Base-by-base conservation (phyloP, 2,888 invertebrate species). In the Apodemia zela region DNA sequence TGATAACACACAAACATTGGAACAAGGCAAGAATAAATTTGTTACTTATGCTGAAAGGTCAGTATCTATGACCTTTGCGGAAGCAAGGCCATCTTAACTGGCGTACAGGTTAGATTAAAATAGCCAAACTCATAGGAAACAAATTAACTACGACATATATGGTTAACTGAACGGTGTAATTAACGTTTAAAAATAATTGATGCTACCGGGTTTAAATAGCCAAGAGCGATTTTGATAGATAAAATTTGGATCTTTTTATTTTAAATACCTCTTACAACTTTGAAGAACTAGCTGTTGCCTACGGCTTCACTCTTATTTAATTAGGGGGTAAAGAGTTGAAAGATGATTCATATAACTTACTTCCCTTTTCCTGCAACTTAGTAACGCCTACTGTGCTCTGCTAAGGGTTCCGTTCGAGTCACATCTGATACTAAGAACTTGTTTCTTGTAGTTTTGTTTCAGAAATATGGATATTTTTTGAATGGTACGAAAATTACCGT, bases 11-110 rank as follows among this genome's bases (percentile, higher is more conserved):
- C 71, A 73, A 71, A 68, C 68, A 68, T 67, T 68, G 67, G 66
- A 67, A 70, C 66, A 68, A 70, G 69, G 68, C 73, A 69, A 72
- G 75, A 72, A 74, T 74, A 72, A 79, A 82, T 83, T 80, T 76
- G 73, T 78, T 73, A 68, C 74, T 69, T 73, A 60, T 63, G 59
- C 69, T 68, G 66, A 81, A 81, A 87, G 86, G 88, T 85, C 83
- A 76, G 66, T 61, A 66, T 65, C 66, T 66, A 66, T 76, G 85
- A 86, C 88, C 88, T 89, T 83, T 85, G 73, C 80, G 77, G 84
- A 83, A 82, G 82, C 87, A 77, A 89, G 89, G 89, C 72, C 80
- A 63, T 51, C 70, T 71, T 75, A 74, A 74, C 67, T 72, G 70
- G 76, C 78, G 69, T 45, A 51, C 51, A 49, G 15, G 17, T 61